Evolutionary conservation across 2,113 vertebrate species (phyloP).

Genomic region (Triplophysa dalaica): DNA sequence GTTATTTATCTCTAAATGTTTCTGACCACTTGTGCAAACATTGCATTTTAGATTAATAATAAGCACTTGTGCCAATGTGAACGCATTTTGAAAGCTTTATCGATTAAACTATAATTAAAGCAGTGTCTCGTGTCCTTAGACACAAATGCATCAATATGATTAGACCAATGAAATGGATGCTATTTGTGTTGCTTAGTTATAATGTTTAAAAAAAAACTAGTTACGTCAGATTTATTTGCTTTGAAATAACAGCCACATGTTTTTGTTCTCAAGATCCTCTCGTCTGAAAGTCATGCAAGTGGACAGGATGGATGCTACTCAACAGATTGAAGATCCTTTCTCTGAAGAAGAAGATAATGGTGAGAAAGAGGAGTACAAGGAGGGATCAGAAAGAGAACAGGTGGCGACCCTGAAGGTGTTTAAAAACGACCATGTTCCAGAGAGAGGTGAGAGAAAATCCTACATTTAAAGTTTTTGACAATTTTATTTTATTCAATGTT

Average conservation of each 20-base stretch:
- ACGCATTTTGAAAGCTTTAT: not conserved
- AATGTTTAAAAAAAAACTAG: not conserved
- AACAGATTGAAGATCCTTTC: slow-evolving; percentile 66
- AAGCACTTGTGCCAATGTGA: not conserved
- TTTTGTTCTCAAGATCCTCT: not conserved
- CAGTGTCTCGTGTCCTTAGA: not conserved
- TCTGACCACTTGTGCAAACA: not conserved
- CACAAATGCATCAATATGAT: not conserved
- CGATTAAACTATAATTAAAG: not conserved
- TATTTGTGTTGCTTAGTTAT: not conserved
- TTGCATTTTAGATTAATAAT: not conserved
- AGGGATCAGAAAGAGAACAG: slow-evolving; percentile 44
- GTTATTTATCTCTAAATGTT: not conserved
- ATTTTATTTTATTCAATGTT: not conserved
- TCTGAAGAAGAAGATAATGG: slow-evolving; percentile 62
- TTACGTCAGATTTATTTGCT: not conserved
- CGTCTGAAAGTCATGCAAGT: not conserved
- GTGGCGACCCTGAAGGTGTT: slow-evolving; percentile 72
- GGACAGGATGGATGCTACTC: slow-evolving; percentile 73
- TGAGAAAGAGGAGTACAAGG: slow-evolving; percentile 55
- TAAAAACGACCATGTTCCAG: slow-evolving; percentile 71
- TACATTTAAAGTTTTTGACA: not conserved
- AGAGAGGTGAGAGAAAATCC: slow-evolving; percentile 65
- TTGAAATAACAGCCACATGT: not conserved
- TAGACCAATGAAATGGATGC: not conserved